Conservation (phyloP, 1,140 invertebrate genomes). For the Pemphigus obesinymphae region DNA sequence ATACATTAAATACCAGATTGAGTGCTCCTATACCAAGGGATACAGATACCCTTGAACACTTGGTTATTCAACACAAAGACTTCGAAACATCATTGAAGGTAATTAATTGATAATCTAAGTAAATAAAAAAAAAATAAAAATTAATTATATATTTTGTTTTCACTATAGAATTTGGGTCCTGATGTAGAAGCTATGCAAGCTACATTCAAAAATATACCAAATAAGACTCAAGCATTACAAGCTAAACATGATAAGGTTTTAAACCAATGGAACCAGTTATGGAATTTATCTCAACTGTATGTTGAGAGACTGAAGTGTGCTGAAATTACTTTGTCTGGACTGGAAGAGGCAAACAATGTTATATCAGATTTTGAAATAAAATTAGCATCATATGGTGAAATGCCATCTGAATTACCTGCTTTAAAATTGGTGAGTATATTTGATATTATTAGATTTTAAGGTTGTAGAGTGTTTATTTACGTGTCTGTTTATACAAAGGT, state of each 20-base stretch:
- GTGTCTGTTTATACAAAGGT: constrained; percentile 49
- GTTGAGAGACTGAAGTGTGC: constrained; percentile 84
- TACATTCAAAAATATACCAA: constrained; percentile 73
- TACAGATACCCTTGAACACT: constrained; percentile 76
- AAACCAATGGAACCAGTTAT: constrained; percentile 87
- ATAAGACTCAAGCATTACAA: constrained; percentile 85
- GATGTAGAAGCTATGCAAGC: constrained; percentile 78
- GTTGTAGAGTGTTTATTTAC: background rate
- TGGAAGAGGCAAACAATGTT: constrained; percentile 82
- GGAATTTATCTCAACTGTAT: constrained; percentile 79
- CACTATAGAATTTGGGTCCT: constrained; percentile 60
- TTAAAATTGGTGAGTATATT: constrained; percentile 58
- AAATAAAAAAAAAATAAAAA: background rate
- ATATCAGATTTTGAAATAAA: constrained; percentile 90
- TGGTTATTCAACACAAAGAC: constrained; percentile 84
- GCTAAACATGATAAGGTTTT: constrained; percentile 80
- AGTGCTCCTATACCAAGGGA: constrained; percentile 76
- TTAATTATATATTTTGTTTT: background rate
- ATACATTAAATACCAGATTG: constrained; percentile 72
- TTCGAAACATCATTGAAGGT: constrained; percentile 67
- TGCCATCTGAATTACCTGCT: constrained; percentile 75
- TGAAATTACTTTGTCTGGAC: constrained; percentile 78
- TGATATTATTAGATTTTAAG: background rate
- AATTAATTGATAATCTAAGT: constrained; percentile 21
- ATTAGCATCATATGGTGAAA: constrained; percentile 73